Conservation (phyloP, 1,140 invertebrate species). For the Cryptotermes secundus region DNA sequence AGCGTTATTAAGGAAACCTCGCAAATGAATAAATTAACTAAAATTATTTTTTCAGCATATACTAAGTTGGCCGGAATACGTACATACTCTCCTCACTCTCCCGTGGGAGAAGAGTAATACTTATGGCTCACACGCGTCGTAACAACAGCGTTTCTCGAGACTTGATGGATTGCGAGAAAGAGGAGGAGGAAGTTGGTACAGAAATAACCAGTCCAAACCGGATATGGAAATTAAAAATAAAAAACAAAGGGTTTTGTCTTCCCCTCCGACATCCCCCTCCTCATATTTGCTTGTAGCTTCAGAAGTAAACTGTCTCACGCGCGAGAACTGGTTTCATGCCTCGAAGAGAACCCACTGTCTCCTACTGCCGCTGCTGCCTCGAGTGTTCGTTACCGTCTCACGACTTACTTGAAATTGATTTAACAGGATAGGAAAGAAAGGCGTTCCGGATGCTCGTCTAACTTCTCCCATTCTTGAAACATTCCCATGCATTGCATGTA, state of each 20-base stretch:
- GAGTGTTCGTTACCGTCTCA: background rate
- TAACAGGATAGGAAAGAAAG: background rate
- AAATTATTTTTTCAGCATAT: no score
- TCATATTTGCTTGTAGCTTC: background rate
- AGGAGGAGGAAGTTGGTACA: background rate
- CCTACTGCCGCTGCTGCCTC: background rate
- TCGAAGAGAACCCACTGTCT: background rate
- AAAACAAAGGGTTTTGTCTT: background rate
- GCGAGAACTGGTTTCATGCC: conserved; percentile 9
- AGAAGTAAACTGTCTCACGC: background rate
- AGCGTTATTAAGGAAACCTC: no score
- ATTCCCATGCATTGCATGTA: conserved; percentile 3
- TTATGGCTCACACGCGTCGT: background rate
- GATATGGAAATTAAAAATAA: background rate
- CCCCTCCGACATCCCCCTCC: background rate
- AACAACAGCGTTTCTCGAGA: background rate
- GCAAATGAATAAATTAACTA: no score
- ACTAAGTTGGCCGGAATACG: no score
- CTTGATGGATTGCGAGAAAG: background rate
- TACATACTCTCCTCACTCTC: no score
- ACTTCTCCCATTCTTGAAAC: background rate
- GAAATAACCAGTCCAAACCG: background rate
- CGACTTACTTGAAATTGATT: background rate
- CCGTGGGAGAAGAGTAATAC: background rate
- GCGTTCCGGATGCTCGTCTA: background rate